These are phyloP conservation scores for Bilobella aurantiaca DNA, from an alignment of 1,140 invertebrate species.

Conservation along the genomic window DNA sequence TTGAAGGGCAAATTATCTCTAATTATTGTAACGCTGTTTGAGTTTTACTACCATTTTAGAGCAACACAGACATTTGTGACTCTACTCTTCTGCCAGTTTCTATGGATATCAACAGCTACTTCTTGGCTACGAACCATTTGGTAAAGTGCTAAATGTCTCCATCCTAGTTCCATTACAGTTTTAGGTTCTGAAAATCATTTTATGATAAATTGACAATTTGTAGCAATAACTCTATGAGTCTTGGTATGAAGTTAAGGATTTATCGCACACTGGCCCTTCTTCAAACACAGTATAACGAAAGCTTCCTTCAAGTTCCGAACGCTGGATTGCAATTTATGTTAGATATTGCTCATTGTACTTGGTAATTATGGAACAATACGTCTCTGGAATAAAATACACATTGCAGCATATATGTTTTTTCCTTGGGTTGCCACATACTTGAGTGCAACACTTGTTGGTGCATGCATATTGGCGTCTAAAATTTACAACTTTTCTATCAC, in stretches of 20 bases:
- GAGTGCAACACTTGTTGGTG: not conserved
- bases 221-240: not conserved
- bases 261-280: not conserved
- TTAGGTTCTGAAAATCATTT: no score
- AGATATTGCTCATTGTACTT: not conserved
- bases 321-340: not conserved
- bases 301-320: not conserved
- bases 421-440: not conserved
- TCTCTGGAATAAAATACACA: not conserved
- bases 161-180: no score
- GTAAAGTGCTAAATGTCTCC: no score
- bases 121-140: not conserved
- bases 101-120: not conserved
- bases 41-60: not conserved
- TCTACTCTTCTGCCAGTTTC: not conserved
- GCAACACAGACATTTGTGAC: not conserved
- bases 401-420: not conserved
- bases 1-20: not conserved
- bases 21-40: not conserved
- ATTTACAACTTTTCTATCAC: not conserved
- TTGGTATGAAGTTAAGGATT: not conserved
- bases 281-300: not conserved
- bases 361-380: not conserved
- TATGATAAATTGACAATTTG: no score
- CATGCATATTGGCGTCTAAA: not conserved